Base-by-base conservation (phyloP, 1,140 invertebrate species). In the Bathynomus jamesi region DNA sequence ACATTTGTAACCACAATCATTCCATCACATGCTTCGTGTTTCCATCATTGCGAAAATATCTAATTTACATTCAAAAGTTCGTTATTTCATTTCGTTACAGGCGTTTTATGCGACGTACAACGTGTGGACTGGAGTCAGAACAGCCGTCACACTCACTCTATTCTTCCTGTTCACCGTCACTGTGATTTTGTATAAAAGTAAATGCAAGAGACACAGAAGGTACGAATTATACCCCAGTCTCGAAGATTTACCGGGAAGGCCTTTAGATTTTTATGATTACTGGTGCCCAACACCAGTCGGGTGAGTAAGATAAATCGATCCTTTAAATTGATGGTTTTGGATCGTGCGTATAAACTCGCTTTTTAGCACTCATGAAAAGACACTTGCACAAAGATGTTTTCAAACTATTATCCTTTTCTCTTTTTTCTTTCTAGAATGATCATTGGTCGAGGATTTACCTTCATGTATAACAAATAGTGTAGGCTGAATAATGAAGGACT, bases 161-260 rank as follows among this genome's bases (percentile, higher is more conserved):
- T 78, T 78, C 71, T 78, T 78, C 73, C 40, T 78, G 62, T 74
- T 78, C 67, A 73, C 72, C 17, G 73, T 78, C 28, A 72, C 74
- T 17, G 62, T 78, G 67, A 75, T 78, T 61, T 67, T 78, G 27
- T 78, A 78, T 71, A 78, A 78, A 68, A 75, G 73, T 69, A 72
- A 75, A 46, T 78, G 76, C 40, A 78, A 78, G 61, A 66, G 71
- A 21, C 60, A 61, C 4, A 69, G 69, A 53, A 72, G 70, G 30
- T 78, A 75, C 66, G 73, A 75, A 30, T 40, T 74, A 0, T 78
- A 74, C 70, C 76, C 76, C 0, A 75, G 73, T 53, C 71, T 75
- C 2, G 76, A 78, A 67, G 73, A 78, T 21, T 67, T 76, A 32
- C 75, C 71, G 3, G 75, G 53, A 5, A 31, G 75, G 32, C 71